Conservation (phyloP, 2,797 vertebrate genomes). For the Oreochromis mossambicus region DNA sequence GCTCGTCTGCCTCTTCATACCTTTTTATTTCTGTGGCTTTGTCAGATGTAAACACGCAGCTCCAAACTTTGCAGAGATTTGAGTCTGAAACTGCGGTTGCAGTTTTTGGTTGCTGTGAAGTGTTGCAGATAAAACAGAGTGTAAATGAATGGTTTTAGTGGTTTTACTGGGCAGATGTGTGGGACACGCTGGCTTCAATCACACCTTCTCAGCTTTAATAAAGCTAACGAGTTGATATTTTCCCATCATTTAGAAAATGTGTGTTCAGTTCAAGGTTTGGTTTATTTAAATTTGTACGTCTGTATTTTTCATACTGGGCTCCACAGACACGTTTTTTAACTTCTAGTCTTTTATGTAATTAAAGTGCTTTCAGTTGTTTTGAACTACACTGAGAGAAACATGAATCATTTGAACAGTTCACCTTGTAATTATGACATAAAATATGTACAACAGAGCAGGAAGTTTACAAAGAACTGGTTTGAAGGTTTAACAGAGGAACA, state of each 20-base stretch:
- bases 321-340: not conserved
- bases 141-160: not conserved
- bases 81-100: not conserved
- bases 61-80: not conserved
- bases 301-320: not conserved
- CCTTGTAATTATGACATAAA: not conserved
- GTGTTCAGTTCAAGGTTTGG: fast-evolving
- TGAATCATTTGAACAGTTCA: not conserved
- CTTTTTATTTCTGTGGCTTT: not conserved
- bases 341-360: not conserved
- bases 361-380: not conserved
- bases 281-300: not conserved
- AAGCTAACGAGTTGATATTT: not conserved
- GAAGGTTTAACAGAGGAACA: fast-evolving
- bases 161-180: not conserved
- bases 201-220: not conserved
- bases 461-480: not conserved
- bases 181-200: not conserved
- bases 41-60: not conserved
- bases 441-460: not conserved
- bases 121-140: not conserved
- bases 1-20: not conserved
- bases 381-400: fast-evolving
- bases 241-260: not conserved
- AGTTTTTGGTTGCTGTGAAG: not conserved